Evolutionary conservation across 2,797 vertebrate genomes (phyloP), one percentile per base, ranked within the genome.

Genomic region (Acridotheres tristis): DNA sequence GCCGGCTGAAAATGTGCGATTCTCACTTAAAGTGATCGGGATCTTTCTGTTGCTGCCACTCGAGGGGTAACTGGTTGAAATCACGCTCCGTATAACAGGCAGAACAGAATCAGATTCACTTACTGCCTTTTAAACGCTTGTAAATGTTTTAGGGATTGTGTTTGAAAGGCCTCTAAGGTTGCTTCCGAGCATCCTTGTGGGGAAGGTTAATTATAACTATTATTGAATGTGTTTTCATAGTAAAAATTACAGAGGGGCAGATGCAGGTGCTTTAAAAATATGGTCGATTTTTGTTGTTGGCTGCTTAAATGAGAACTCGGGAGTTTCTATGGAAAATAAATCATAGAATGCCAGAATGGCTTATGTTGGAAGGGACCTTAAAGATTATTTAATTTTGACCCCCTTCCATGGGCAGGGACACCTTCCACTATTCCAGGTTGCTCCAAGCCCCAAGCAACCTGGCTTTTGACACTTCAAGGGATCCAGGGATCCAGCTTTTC

Each of bases 391-490:
- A 0, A 4, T 77, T 59, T 50, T 16, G 34, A 5, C 1, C 15
- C 29, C 15, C 17, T 45, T 14, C 51, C 17, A 2, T 40, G 50
- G 34, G 11, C 38, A 57, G 32, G 38, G 8, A 40, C 16, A 11
- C 6, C 1, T 16, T 34, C 21, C 58, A 12, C 25, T 32, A 0
- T 0, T 7, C 25, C 38, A 27, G 17, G 5, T 0, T 34, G 17
- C 51, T 71, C 51, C n/a, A 11, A 58, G 11, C 12, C 10, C 36
- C 0, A 0, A 58, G 51, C 29, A 47, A 0, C 25, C 17, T 4
- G 16, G 13, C 29, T 7, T 58, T 16, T 1, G 4, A 8, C 25
- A 14, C 3, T 77, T 5, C 58, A 66, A 77, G 51, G n/a, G 53
- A 34, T 65, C n/a, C 57, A 27, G 58, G 38, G 25, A 3, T 58